These are phyloP conservation scores for Drosophila bocki DNA, from an alignment of 1,140 invertebrate genomes.

Conservation along the genomic window DNA sequence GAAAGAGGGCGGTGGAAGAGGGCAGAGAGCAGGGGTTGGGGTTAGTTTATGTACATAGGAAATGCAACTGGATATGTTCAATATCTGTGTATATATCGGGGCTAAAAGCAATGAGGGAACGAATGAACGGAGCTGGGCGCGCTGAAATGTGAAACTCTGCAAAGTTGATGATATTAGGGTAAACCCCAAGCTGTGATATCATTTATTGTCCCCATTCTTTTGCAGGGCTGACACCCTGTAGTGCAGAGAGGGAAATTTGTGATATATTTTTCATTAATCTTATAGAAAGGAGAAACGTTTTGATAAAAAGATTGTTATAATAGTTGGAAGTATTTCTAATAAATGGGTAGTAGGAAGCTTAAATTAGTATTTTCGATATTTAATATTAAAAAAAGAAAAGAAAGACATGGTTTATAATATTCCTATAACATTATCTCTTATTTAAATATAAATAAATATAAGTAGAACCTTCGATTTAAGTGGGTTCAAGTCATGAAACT, in stretches of 20 bases:
- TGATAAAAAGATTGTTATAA: too few species aligned
- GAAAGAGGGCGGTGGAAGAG: constrained; percentile 14
- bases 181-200: constrained; percentile 49
- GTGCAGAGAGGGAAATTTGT: neutral
- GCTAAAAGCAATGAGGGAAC: constrained; percentile 17
- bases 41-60: constrained; percentile 74
- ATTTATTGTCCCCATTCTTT: constrained; percentile 35
- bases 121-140: constrained; percentile 3
- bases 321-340: too few species aligned
- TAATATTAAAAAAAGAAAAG: too few species aligned
- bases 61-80: constrained; percentile 77
- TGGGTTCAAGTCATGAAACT: neutral
- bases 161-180: constrained; percentile 42
- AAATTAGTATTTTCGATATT: too few species aligned
- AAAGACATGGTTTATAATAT: too few species aligned
- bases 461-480: neutral
- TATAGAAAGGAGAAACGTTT: neutral
- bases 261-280: neutral
- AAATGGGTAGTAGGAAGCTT: too few species aligned
- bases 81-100: constrained; percentile 38
- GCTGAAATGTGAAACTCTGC: constrained; percentile 52
- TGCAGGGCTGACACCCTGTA: neutral
- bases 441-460: too few species aligned
- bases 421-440: too few species aligned
- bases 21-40: neutral